A percentile compares a stretch with the other conserved stretches of the same genome.
phyloP scores from a whole-genome alignment of 2,888 invertebrate species.

The Oligia fasciuncula region DNA sequence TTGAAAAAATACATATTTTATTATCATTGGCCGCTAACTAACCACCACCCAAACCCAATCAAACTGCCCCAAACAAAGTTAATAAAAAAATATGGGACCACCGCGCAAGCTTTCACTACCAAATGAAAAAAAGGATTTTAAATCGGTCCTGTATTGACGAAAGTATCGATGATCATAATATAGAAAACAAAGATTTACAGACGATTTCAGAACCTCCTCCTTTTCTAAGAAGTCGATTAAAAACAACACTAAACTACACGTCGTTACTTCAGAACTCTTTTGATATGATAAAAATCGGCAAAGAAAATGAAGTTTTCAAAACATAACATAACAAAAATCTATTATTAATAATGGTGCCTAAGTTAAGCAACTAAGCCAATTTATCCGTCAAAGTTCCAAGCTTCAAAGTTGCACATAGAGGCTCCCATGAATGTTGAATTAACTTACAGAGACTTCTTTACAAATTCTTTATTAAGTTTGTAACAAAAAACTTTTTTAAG shows the following conservation, averaged over 20 bases:
- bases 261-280: neutral
- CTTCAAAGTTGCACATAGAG: constrained; percentile 65
- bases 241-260: neutral
- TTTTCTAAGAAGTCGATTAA: neutral
- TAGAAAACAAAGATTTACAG: neutral
- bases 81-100: neutral
- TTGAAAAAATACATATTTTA: too few relatives aligned
- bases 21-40: too few relatives aligned
- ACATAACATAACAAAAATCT: constrained; percentile 4
- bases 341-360: constrained; percentile 38
- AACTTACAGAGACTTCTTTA: constrained; percentile 71
- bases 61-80: too few relatives aligned
- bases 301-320: neutral
- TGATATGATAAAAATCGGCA: neutral
- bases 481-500: constrained; percentile 65
- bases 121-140: too few relatives aligned
- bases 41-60: too few relatives aligned
- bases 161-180: neutral
- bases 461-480: constrained; percentile 78
- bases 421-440: constrained; percentile 74
- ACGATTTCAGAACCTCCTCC: neutral
- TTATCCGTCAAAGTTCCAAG: constrained; percentile 66
- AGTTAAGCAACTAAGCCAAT: constrained; percentile 60
- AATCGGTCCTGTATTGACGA: neutral
- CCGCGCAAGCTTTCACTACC: too few relatives aligned